Evolutionary conservation across 2,888 invertebrate species (phyloP).

Genomic region (Dasypolia templi): DNA sequence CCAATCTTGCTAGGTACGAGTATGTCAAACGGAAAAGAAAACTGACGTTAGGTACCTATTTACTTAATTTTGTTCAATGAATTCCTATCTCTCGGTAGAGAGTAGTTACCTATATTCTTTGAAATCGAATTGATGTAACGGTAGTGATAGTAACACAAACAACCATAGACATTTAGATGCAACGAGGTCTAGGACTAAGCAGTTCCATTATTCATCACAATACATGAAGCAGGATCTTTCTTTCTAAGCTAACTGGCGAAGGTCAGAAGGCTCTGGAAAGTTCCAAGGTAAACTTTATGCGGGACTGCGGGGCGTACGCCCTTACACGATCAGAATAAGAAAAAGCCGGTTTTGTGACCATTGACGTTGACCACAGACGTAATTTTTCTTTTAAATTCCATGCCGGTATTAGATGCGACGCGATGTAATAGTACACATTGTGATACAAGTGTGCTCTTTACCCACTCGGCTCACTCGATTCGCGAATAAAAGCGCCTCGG

Average conservation of each 20-base stretch:
- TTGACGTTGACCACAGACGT: constrained; percentile 50
- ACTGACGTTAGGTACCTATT: too few species aligned
- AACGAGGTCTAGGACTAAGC: constrained; percentile 52
- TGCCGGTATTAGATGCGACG: constrained; percentile 19
- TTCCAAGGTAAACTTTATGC: constrained; percentile 57
- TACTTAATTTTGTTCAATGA: too few species aligned
- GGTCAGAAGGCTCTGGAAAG: constrained; percentile 57
- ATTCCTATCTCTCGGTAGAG: too few species aligned
- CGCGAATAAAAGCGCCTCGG: too few species aligned
- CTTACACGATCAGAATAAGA: constrained; percentile 52
- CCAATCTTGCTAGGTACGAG: too few species aligned
- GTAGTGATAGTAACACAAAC: constrained; percentile 12
- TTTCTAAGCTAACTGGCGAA: constrained; percentile 54
- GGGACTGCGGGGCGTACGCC: constrained; percentile 49
- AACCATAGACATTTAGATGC: constrained; percentile 50
- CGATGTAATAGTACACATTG: too few species aligned
- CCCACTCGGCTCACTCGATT: too few species aligned
- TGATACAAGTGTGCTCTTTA: too few species aligned
- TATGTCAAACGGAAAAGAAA: too few species aligned
- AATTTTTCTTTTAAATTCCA: constrained; percentile 32
- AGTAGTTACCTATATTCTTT: too few species aligned
- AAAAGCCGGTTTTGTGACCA: constrained; percentile 60
- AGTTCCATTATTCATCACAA: constrained; percentile 41
- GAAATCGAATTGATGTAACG: too few species aligned
- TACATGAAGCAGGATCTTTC: constrained; percentile 56